These are phyloP conservation scores for Lathamus discolor DNA, from an alignment of 2,113 vertebrate genomes.

Conservation along the genomic window DNA sequence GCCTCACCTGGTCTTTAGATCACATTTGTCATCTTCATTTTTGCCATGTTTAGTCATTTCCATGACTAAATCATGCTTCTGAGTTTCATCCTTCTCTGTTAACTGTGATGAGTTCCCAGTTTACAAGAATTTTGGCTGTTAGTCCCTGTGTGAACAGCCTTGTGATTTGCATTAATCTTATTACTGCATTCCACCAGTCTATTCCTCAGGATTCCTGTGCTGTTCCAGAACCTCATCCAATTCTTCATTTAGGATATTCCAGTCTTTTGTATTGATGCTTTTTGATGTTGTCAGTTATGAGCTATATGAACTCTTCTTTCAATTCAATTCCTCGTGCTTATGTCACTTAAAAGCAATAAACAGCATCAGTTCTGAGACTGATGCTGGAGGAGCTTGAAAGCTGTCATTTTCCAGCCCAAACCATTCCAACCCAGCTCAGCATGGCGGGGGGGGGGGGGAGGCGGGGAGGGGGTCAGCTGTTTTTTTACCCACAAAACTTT, in stretches of 20 bases:
- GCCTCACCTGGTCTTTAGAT: neutral
- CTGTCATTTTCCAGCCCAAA: neutral
- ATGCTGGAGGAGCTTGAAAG: neutral
- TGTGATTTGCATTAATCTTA: slow-evolving; percentile 25
- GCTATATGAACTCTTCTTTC: neutral
- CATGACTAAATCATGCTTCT: neutral
- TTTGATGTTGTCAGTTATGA: neutral
- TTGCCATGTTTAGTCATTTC: neutral
- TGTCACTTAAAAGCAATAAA: neutral
- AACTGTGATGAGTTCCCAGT: neutral
- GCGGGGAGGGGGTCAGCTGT: neutral
- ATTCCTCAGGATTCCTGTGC: neutral
- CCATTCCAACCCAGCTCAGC: neutral
- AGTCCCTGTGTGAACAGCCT: neutral
- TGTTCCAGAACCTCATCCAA: neutral
- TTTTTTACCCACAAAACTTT: neutral
- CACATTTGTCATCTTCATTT: neutral
- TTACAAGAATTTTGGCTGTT: neutral
- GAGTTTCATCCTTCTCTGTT: neutral
- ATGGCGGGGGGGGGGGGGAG: neutral
- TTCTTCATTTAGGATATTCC: neutral
- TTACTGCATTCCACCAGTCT: slow-evolving; percentile 6
- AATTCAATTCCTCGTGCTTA: neutral
- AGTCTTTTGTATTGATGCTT: neutral
- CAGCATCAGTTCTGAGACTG: neutral